These are phyloP conservation scores for Chelidonichthys spinosus DNA, from an alignment of 2,797 vertebrate species.

Conservation along the genomic window DNA sequence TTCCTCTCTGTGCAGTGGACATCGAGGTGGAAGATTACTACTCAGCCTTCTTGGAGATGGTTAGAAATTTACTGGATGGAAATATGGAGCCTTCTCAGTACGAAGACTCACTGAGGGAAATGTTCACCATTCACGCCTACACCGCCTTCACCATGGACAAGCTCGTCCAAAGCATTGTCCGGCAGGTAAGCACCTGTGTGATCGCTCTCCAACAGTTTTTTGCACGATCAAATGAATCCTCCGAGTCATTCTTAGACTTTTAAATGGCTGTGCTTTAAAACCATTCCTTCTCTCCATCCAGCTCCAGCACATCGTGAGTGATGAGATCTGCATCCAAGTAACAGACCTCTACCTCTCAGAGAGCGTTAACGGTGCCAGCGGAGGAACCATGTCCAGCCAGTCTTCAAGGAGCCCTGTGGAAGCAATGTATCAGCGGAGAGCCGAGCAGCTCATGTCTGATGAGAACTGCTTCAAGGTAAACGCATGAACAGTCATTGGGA, in stretches of 20 bases:
- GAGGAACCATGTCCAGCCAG: slow-evolving; percentile 89
- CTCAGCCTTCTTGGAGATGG: slow-evolving; percentile 98
- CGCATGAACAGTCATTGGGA: not conserved
- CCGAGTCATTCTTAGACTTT: not conserved
- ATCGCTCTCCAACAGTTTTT: not conserved
- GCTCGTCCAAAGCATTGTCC: slow-evolving; percentile 97
- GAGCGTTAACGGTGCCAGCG: slow-evolving; percentile 87
- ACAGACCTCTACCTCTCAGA: slow-evolving; percentile 95
- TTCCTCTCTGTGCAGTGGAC: slow-evolving; percentile 87
- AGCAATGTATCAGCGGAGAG: slow-evolving; percentile 91
- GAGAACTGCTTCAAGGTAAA: slow-evolving; percentile 99
- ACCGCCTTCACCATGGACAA: slow-evolving; percentile 99
- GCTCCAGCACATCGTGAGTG: slow-evolving; percentile 98
- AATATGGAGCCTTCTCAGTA: slow-evolving; percentile 99
- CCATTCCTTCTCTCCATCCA: slow-evolving; percentile 57
- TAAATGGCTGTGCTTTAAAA: not conserved
- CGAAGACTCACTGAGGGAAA: slow-evolving; percentile 96
- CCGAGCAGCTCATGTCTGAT: slow-evolving; percentile 96
- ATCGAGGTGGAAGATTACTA: slow-evolving; percentile 99
- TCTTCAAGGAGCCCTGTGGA: slow-evolving; percentile 85
- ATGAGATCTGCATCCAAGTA: slow-evolving; percentile 97
- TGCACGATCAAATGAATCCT: not conserved
- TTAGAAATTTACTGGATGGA: slow-evolving; percentile 94
- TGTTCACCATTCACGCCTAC: slow-evolving; percentile 99
- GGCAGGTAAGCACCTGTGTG: slow-evolving; percentile 86